Percentiles rank a stretch among this genome's conserved stretches.
phyloP scores from a whole-genome alignment of 2,888 invertebrate species.

The Congeria kusceri region DNA sequence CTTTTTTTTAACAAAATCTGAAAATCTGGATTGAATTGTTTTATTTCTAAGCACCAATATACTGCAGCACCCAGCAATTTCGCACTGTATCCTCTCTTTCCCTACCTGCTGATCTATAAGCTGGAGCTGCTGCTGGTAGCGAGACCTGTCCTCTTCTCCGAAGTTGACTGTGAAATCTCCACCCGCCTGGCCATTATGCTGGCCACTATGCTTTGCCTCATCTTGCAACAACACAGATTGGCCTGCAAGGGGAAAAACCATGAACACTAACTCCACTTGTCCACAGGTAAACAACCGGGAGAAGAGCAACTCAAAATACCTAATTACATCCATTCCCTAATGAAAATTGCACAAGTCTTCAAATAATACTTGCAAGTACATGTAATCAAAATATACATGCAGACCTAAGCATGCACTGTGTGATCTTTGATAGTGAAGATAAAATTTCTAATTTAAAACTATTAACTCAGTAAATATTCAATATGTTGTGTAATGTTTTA shows the following conservation, averaged over 20 bases:
- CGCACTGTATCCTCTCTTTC: not conserved
- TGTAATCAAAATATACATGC: too few species aligned
- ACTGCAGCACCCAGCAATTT: not conserved
- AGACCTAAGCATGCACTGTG: too few species aligned
- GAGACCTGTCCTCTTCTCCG: constrained; percentile 87
- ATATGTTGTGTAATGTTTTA: too few species aligned
- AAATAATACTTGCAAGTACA: too few species aligned
- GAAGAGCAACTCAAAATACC: too few species aligned
- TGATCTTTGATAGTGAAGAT: too few species aligned
- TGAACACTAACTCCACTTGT: too few species aligned
- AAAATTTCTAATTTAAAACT: too few species aligned
- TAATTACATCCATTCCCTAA: too few species aligned
- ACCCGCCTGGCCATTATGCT: constrained; percentile 57
- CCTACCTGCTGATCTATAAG: constrained; percentile 92
- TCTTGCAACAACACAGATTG: constrained; percentile 87
- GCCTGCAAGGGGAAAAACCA: constrained; percentile 82
- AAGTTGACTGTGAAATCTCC: constrained; percentile 95
- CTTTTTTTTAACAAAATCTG: not conserved
- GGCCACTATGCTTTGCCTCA: constrained; percentile 81
- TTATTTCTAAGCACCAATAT: not conserved
- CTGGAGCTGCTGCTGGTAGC: constrained; percentile 87
- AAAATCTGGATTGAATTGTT: not conserved
- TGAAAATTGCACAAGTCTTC: too few species aligned
- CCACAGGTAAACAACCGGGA: too few species aligned
- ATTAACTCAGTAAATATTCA: too few species aligned